Evolutionary conservation across 1,140 invertebrate species (phyloP), one percentile per base, ranked within the genome.

Genomic region (Asobara japonica): DNA sequence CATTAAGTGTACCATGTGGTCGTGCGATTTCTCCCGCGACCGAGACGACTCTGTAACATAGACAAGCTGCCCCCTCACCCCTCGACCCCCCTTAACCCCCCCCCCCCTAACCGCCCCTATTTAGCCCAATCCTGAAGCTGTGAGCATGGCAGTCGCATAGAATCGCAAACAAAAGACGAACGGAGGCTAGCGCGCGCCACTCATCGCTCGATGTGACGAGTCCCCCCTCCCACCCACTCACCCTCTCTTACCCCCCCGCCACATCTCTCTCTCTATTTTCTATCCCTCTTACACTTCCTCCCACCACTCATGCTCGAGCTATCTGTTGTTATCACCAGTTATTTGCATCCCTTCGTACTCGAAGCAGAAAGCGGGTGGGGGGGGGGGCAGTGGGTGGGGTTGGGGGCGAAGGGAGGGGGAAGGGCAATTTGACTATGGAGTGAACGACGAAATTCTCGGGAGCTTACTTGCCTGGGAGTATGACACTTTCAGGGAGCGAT

Each of bases 321-420:
- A 83, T 85, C 84, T 84, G 83, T 83, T 85, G 83, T 85, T 85
- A 85, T 84, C 83, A 83, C 83, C 83, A 82, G 83, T 85, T 85
- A 85, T 85, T 85, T 84, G 83, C 83, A 84, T 84, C 83, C 83
- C 82, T 84, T 83, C 81, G 79, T 73, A 71, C 78, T 77, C 71
- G 78, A 74, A 62, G 76, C 69, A 62, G 27, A 62, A 31, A 31
- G 65, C 60, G 29, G 71, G 73, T 30, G 72, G 72, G 70, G 38
- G 61, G 33, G 62, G 71, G 69, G 77, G 31, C 51, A 62, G 27
- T 31, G 18, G 30, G 65, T 48, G 29, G 71, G 73, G 25, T 69
- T 70, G 70, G 38, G 61, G 33, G 62, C 68, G 69, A 76, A 29
- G 41, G 67, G 72, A 76, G 72, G 74, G 75, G 25, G 75, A 62